Percentiles rank a stretch among this genome's conserved stretches.
Evolutionary conservation across 2,113 vertebrate species (phyloP).

Genomic region (Gyps fulvus): DNA sequence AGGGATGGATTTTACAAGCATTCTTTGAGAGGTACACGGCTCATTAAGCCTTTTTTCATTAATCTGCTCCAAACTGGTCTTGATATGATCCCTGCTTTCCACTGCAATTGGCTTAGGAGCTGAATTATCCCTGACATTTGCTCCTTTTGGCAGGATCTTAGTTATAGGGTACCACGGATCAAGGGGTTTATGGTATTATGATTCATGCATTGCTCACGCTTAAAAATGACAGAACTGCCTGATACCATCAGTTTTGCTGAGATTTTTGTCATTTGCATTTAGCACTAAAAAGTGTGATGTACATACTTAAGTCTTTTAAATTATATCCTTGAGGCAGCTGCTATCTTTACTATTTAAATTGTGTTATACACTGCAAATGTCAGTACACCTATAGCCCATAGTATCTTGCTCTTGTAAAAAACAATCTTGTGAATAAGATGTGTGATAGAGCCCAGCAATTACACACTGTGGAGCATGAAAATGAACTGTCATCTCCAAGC

Average conservation of each 20-base stretch:
- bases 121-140: slow-evolving; percentile 18
- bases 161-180: not conserved
- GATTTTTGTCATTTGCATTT: not conserved
- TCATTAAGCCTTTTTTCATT: slow-evolving; percentile 74
- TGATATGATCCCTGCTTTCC: slow-evolving; percentile 45
- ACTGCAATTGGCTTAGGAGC: not conserved
- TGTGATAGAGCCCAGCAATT: not conserved
- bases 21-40: slow-evolving; percentile 63
- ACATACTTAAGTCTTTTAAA: not conserved
- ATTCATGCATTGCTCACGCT: not conserved
- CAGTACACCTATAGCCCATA: not conserved
- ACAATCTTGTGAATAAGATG: not conserved
- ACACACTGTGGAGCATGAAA: not conserved
- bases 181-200: not conserved
- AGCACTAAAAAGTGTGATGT: not conserved
- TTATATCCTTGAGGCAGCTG: not conserved
- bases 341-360: not conserved
- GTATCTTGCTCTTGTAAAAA: not conserved
- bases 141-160: slow-evolving; percentile 12
- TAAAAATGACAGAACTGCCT: not conserved
- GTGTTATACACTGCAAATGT: not conserved
- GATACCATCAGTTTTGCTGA: not conserved
- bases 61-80: slow-evolving; percentile 61
- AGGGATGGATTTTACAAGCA: slow-evolving; percentile 65
- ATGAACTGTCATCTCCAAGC: not conserved